Percentiles rank a stretch among this genome's conserved stretches.
Conservation (phyloP, 2,113 vertebrate genomes). For the Eudyptes chrysolophus region DNA sequence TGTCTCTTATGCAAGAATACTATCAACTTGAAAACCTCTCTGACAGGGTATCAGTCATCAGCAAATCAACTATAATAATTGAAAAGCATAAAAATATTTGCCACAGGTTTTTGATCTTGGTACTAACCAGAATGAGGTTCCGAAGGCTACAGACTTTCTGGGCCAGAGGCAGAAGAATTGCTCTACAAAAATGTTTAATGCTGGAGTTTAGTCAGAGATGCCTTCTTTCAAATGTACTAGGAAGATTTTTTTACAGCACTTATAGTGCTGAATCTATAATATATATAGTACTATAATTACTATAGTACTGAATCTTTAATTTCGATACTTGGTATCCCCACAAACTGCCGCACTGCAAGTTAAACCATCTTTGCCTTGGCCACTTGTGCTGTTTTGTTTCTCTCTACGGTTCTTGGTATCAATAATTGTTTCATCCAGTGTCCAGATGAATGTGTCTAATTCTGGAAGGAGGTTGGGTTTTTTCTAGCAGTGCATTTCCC, state of each 20-base stretch:
- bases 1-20: background rate
- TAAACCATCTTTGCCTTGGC: background rate
- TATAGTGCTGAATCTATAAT: background rate
- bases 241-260: background rate
- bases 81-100: background rate
- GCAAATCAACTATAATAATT: background rate
- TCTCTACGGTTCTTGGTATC: background rate
- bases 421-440: background rate
- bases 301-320: background rate
- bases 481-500: background rate
- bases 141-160: background rate
- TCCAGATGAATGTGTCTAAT: conserved; percentile 20
- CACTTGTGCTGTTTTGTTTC: background rate
- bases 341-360: background rate
- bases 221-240: background rate
- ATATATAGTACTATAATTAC: too few species aligned
- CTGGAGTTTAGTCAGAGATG: background rate
- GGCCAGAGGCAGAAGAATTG: background rate
- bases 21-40: background rate
- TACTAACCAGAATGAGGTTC: background rate
- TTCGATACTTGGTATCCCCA: background rate
- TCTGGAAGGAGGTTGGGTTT: conserved; percentile 35
- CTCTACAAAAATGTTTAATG: background rate
- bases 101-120: background rate
- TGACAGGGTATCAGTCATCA: background rate